Base-by-base conservation (phyloP, 2,113 vertebrate species). In the Indri indri region DNA sequence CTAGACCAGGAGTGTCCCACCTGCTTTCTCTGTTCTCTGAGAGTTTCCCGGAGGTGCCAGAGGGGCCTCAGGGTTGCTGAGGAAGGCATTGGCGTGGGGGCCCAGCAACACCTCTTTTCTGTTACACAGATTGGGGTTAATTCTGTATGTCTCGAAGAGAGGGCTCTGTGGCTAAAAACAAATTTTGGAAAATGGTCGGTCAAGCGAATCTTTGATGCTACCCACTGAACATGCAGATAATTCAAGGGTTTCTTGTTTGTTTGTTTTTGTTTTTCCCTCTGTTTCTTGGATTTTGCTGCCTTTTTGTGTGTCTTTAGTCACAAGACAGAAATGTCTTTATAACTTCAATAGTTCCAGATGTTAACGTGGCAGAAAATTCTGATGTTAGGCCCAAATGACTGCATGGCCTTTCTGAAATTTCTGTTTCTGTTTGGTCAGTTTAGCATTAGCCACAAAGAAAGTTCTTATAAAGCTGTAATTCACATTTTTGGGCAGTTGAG, bases 291-390 rank as follows among this genome's bases (percentile, higher is more conserved):
- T 30, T 20, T 40, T 30, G 5, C 17, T 52, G 45, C 47, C 4
- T 84, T 93, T 95, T 92, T 27, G 16, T 87, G 66, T 65, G 0
- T 59, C 50, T 77, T 66, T 50, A 40, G 42, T 83, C 47, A 40
- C 37, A 79, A 47, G 71, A 95, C 47, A 27, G 54, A 93, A 91
- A 91, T 42, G 27, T 59, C 65, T 80, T 88, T 70, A 76, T n/a
- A 42, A 59, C 22, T 95, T 91, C 66, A 65, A 30, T 82, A 45
- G 52, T 93, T 95, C 77, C 83, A 95, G 40, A 81, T 68, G 34
- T 73, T 68, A 66, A 73, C 57, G 47, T 63, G 34, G 91, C 80
- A 90, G 73, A 95, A 73, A 97, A 95, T 96, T 74, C 90, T 70
- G 79, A 83, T 68, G 86, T 94, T 61, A 73, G 61, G 59, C 32